These are phyloP conservation scores for Arctopsyche grandis DNA, from an alignment of 1,140 invertebrate species.

Conservation along the genomic window DNA sequence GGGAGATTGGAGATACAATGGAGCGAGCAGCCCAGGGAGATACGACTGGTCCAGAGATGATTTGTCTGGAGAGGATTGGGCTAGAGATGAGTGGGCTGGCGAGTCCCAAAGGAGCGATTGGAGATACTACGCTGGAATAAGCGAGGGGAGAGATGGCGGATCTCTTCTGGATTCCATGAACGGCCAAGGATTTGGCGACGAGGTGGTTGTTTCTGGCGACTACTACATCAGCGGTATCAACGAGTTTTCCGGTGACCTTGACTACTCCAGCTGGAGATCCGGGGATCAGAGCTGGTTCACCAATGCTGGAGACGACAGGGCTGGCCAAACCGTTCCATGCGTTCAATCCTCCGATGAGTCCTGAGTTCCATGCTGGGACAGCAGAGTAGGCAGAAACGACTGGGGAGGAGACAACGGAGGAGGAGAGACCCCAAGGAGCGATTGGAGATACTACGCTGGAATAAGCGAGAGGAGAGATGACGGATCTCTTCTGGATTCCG, in stretches of 20 bases:
- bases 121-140: conserved; percentile 46
- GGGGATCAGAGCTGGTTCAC: conserved; percentile 55
- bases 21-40: conserved; percentile 2
- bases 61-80: conserved; percentile 9
- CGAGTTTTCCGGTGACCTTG: conserved; percentile 57
- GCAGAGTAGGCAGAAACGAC: background rate
- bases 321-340: conserved; percentile 44
- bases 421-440: conserved; percentile 14
- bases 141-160: conserved; percentile 52
- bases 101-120: conserved; percentile 52
- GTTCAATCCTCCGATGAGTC: conserved; percentile 49
- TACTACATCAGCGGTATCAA: conserved; percentile 63
- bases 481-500: conserved; percentile 55
- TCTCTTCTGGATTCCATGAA: conserved; percentile 57
- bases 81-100: conserved; percentile 52
- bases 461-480: conserved; percentile 58
- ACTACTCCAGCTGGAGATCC: conserved; percentile 55
- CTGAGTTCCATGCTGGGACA: conserved; percentile 16
- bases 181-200: conserved; percentile 57
- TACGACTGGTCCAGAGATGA: background rate
- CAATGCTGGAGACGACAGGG: conserved; percentile 55
- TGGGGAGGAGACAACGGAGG: background rate
- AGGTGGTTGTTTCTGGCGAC: conserved; percentile 63
- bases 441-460: conserved; percentile 46
- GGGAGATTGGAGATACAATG: conserved; percentile 8